Evolutionary conservation across 2,113 vertebrate genomes (phyloP).

Genomic region (Sinocyclocheilus anshuiensis): DNA sequence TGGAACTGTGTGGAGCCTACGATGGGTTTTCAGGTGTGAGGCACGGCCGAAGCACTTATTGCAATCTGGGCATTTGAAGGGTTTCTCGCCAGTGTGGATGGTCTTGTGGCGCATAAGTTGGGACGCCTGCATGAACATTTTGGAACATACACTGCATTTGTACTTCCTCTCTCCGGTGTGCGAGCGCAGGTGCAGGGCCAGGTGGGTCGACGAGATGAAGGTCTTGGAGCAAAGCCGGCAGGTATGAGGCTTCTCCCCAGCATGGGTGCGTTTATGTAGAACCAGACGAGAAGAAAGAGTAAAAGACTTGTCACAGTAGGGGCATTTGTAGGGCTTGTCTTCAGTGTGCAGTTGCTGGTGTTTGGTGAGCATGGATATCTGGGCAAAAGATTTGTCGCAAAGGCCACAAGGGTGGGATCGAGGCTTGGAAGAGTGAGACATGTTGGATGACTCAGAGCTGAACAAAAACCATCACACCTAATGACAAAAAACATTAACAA

Average conservation of each 20-base stretch:
- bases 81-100: slow-evolving; percentile 75
- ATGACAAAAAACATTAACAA: not conserved
- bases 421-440: slow-evolving; percentile 17
- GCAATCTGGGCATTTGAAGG: slow-evolving; percentile 77
- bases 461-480: not conserved
- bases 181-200: slow-evolving; percentile 72
- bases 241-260: slow-evolving; percentile 65
- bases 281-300: slow-evolving; percentile 53
- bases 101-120: slow-evolving; percentile 76
- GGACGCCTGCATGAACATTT: slow-evolving; percentile 74
- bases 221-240: slow-evolving; percentile 73
- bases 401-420: not conserved
- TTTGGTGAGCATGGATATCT: not conserved
- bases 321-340: slow-evolving; percentile 58
- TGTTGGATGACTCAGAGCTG: not conserved
- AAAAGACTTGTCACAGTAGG: slow-evolving; percentile 56
- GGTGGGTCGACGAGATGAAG: slow-evolving; percentile 74
- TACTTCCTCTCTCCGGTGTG: slow-evolving; percentile 72
- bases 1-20: no score
- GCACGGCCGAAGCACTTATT: slow-evolving; percentile 75
- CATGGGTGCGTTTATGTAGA: slow-evolving; percentile 60
- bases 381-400: slow-evolving; percentile 7
- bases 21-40: slow-evolving; percentile 78
- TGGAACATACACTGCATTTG: slow-evolving; percentile 70
- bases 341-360: slow-evolving; percentile 3